Percentiles rank a stretch among this genome's conserved stretches.
Evolutionary conservation across 2,888 invertebrate species (phyloP).

Genomic region (Antheraea yamamai): DNA sequence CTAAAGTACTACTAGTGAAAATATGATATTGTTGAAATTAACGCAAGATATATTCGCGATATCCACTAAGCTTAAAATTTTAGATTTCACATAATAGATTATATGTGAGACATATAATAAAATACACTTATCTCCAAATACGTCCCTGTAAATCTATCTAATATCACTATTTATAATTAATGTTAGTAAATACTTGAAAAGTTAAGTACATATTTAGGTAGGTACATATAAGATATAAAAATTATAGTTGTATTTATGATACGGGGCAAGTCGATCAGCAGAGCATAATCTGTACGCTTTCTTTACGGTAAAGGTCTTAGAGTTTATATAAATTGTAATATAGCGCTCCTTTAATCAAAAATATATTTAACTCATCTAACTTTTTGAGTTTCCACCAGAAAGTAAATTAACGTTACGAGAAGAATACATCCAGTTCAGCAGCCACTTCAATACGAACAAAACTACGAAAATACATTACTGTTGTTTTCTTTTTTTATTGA

Average conservation of each 20-base stretch:
- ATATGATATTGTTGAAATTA: too few relatives aligned
- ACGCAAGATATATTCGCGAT: too few relatives aligned
- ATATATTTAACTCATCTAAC: too few relatives aligned
- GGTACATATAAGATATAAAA: constrained; percentile 1
- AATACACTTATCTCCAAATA: neutral
- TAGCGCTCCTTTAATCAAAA: too few relatives aligned
- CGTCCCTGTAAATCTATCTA: neutral
- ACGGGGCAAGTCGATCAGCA: neutral
- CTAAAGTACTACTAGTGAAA: too few relatives aligned
- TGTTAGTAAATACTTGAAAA: constrained; percentile 1
- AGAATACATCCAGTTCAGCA: too few relatives aligned
- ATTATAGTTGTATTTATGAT: neutral
- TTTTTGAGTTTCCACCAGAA: too few relatives aligned
- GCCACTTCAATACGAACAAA: too few relatives aligned
- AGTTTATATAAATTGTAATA: neutral
- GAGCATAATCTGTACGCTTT: neutral
- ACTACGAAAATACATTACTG: too few relatives aligned
- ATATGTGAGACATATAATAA: too few relatives aligned
- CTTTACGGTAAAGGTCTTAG: neutral
- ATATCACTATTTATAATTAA: neutral
- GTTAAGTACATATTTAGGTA: constrained; percentile 18
- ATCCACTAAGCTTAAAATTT: neutral
- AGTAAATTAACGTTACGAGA: too few relatives aligned
- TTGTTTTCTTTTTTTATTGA: too few relatives aligned
- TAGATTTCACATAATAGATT: neutral